These are phyloP conservation scores for Zygogramma bicolorata DNA, from an alignment of 2,888 invertebrate species.

Conservation along the genomic window DNA sequence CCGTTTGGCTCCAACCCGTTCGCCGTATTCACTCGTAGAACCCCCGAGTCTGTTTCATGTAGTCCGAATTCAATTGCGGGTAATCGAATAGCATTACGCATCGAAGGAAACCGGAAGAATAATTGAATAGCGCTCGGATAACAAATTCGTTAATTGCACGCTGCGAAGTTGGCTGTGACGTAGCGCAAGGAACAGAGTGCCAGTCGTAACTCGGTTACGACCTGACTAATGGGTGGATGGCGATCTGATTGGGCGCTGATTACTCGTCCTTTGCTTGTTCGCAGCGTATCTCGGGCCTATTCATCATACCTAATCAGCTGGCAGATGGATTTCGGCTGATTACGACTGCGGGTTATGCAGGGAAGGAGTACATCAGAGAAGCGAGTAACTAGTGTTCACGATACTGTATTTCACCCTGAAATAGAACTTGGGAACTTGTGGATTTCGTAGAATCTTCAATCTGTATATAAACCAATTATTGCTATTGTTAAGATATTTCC, in stretches of 20 bases:
- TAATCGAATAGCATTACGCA: not conserved
- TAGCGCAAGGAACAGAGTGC: constrained; percentile 30
- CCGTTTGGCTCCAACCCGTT: not conserved
- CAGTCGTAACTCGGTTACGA: constrained; percentile 34
- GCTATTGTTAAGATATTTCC: no score
- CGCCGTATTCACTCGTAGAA: not conserved
- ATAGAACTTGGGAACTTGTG: no score
- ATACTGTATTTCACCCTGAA: not conserved
- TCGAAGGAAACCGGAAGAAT: not conserved
- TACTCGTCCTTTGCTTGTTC: constrained; percentile 23
- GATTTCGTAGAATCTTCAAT: no score
- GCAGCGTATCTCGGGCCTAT: constrained; percentile 18
- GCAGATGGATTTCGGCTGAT: constrained; percentile 8
- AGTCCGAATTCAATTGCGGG: not conserved
- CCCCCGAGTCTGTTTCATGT: not conserved
- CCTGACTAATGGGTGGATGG: constrained; percentile 19
- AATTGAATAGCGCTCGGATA: constrained; percentile 33
- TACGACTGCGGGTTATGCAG: not conserved
- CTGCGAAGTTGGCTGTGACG: constrained; percentile 27
- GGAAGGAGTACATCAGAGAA: not conserved
- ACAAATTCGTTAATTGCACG: constrained; percentile 35
- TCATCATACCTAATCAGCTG: constrained; percentile 18
- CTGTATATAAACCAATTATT: no score
- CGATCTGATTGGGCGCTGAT: constrained; percentile 28
- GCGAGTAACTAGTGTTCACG: not conserved